Evolutionary conservation across 2,888 invertebrate species (phyloP), one percentile per base, ranked within the genome.

Genomic region (Flexamia atlantica): DNA sequence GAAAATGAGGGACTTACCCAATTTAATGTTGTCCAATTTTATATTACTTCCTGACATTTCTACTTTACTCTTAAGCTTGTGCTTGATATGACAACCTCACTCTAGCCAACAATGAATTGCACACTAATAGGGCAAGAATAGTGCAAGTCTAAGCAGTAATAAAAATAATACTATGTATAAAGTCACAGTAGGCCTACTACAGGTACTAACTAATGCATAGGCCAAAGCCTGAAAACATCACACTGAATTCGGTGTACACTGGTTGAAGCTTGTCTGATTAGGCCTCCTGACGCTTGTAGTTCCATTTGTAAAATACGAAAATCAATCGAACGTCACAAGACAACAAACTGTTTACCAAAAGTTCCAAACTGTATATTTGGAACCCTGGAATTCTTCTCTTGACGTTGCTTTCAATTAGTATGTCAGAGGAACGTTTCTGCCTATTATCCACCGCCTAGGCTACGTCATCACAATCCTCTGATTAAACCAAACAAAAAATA

Each of bases 381-480:
- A 5, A 30, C 28, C 14, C 28, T 23, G 1, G 14, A 30, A 64
- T 30, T 14, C 64, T 28, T 25, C 14, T 14, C 20, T 40, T 40
- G 40, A 23, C 3, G 30, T 72, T n/a, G 72, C 42, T 72, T 40
- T 40, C 36, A 28, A 28, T 20, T 40, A 46, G 36, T 72, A 46
- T 50, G 2, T n/a, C 17, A 76, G 76, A 28, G 28, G 25, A 42
- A 76, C 42, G 42, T 76, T 76, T 46, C 76, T 76, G 50, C 7
- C 76, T 72, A 42, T 72, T 72, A 70, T 32, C 42, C 82, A 70
- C 82, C 70, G 82, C 82, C 70, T 82, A 70, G 70, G 82, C 82
- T 82, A 70, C 82, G 70, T 70, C 82, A 82, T 82, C 68, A 82
- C 50, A 50, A 14, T 12, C 20, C 76, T 76, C 25, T 72, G 7